phyloP scores from a whole-genome alignment of 1,140 invertebrate species.

The Drosophila pandora region DNA sequence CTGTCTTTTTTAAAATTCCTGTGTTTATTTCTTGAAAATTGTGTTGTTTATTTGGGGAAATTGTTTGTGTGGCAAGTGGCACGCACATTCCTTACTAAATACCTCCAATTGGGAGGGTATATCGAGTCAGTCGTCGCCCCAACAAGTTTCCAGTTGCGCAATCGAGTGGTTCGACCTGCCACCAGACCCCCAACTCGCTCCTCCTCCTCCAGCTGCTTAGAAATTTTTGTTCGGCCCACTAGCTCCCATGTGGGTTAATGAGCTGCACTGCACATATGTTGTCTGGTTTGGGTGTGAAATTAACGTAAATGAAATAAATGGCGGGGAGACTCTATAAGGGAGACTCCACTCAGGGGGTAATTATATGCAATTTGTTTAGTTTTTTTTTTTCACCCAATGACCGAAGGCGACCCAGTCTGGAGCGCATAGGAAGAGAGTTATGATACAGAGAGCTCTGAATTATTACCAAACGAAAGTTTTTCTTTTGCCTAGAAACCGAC shows the following conservation, averaged over 20 bases:
- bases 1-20: too few species aligned
- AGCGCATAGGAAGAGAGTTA: conserved; percentile 23
- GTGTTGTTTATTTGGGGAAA: background rate
- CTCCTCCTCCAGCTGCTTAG: background rate
- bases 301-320: conserved; percentile 49
- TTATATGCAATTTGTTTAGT: conserved; percentile 52
- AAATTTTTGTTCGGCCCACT: conserved; percentile 19
- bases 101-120: conserved; percentile 10
- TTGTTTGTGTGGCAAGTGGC: background rate
- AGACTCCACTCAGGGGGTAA: conserved; percentile 25
- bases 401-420: conserved; percentile 32
- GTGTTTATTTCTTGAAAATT: background rate
- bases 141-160: conserved; percentile 54
- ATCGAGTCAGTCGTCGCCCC: conserved; percentile 29
- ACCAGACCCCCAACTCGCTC: conserved; percentile 19
- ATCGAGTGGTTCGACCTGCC: conserved; percentile 38
- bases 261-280: conserved; percentile 37
- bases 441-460: conserved; percentile 40
- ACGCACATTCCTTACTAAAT: background rate
- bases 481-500: background rate
- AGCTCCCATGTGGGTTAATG: conserved; percentile 43
- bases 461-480: conserved; percentile 44
- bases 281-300: conserved; percentile 33
- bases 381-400: conserved; percentile 24
- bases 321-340: conserved; percentile 24